Evolutionary conservation across 2,113 vertebrate species (phyloP).

Genomic region (Odontophorus gujanensis): DNA sequence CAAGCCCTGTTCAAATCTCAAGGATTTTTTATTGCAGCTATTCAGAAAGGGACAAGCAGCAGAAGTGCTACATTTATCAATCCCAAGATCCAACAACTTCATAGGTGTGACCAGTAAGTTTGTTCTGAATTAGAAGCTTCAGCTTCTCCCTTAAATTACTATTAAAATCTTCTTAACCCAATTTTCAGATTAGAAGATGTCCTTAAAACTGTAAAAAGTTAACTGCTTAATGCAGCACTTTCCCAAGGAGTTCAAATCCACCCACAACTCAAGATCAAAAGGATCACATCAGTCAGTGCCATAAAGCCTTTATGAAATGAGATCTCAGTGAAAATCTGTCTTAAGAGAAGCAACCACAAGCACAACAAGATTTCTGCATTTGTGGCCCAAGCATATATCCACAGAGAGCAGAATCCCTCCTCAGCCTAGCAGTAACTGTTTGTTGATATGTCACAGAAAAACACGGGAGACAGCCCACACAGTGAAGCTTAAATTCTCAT

Average conservation of each 20-base stretch:
- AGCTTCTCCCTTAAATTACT: background rate
- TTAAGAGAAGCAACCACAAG: background rate
- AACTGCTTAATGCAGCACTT: background rate
- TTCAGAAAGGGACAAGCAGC: background rate
- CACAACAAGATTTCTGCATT: background rate
- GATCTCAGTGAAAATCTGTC: background rate
- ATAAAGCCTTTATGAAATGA: background rate
- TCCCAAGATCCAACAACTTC: background rate
- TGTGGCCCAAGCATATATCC: background rate
- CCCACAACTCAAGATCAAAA: background rate
- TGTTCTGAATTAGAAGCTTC: background rate
- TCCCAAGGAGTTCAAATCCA: background rate
- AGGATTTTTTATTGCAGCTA: background rate
- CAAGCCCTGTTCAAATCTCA: background rate
- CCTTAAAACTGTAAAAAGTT: background rate
- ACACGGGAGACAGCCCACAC: rapidly evolving
- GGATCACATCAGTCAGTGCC: background rate
- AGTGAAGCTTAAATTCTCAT: background rate
- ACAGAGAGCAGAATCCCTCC: background rate
- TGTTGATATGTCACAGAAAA: background rate
- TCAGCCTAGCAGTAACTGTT: background rate
- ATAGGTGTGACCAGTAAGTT: too few relatives aligned
- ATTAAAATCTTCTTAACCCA: background rate
- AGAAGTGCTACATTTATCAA: background rate
- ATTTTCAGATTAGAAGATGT: background rate